These are phyloP conservation scores for Struthidea cinerea DNA, from an alignment of 2,113 vertebrate species.

Conservation along the genomic window DNA sequence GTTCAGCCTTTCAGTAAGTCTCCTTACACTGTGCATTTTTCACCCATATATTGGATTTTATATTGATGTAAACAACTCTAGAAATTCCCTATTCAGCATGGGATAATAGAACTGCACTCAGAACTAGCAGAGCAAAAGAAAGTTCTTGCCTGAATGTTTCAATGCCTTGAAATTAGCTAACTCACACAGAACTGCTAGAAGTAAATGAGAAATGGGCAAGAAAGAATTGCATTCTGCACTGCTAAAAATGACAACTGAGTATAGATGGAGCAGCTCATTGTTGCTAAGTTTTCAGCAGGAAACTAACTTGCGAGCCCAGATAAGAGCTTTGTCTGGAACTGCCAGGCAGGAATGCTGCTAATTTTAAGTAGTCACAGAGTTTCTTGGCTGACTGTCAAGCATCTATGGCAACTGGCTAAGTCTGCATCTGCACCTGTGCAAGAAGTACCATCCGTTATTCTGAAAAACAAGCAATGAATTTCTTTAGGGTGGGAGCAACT, in stretches of 20 bases:
- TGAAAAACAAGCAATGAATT: background rate
- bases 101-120: background rate
- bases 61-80: background rate
- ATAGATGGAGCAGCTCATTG: background rate
- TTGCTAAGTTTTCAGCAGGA: background rate
- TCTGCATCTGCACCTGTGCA: background rate
- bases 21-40: background rate
- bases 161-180: background rate
- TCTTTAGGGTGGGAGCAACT: background rate
- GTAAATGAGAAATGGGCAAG: background rate
- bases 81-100: background rate
- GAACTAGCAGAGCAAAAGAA: background rate
- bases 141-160: background rate
- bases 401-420: background rate
- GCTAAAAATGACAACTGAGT: background rate
- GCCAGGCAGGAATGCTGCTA: background rate
- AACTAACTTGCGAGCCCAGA: background rate
- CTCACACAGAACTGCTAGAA: background rate
- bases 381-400: conserved; percentile 15
- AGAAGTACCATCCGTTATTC: background rate
- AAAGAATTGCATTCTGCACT: background rate
- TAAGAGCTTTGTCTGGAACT: conserved; percentile 9
- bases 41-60: background rate
- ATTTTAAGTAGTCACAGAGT: background rate
- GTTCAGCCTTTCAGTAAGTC: background rate